Percentiles rank a stretch among this genome's conserved stretches.
Evolutionary conservation across 2,113 vertebrate species (phyloP).

Genomic region (Ovibos moschatus): DNA sequence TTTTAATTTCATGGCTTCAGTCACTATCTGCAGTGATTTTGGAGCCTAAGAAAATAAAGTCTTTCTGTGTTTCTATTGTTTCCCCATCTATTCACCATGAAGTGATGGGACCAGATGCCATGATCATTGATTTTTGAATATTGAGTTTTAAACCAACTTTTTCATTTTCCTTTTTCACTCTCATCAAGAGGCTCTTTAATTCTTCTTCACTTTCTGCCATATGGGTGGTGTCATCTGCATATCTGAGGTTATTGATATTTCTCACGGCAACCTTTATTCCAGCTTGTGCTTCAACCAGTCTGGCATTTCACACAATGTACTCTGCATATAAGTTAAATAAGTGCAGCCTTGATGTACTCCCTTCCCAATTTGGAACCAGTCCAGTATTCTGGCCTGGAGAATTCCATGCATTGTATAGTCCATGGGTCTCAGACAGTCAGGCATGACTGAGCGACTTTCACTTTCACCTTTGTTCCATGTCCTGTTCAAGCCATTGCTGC

Average conservation of each 20-base stretch:
- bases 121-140: background rate
- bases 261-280: background rate
- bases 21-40: background rate
- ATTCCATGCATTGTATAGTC: background rate
- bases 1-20: background rate
- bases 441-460: background rate
- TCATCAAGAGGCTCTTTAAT: background rate
- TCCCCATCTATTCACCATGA: background rate
- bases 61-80: background rate
- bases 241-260: background rate
- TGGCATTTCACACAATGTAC: background rate
- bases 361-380: background rate
- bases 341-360: background rate
- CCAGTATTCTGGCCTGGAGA: background rate
- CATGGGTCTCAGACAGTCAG: background rate
- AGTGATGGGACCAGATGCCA: background rate
- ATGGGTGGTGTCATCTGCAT: background rate
- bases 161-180: background rate
- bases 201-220: background rate
- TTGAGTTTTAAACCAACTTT: background rate
- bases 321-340: background rate
- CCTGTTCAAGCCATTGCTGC: background rate
- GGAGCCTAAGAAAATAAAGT: background rate
- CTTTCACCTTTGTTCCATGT: background rate
- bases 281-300: background rate